phyloP scores from a whole-genome alignment of 2,797 vertebrate species.

The Pelodytes ibericus region DNA sequence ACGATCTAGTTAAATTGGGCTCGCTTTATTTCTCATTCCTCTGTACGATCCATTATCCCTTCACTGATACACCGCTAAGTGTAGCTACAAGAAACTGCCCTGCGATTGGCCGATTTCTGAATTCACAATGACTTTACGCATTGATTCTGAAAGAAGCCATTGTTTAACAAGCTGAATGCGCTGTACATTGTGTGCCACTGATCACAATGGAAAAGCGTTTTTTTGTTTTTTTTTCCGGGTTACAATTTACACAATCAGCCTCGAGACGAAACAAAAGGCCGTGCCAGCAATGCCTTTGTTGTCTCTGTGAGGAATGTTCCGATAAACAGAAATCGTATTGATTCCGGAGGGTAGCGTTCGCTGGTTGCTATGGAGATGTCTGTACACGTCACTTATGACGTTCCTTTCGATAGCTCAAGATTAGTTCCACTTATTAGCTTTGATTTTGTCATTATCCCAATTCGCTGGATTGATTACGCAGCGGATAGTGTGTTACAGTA shows the following conservation, averaged over 20 bases:
- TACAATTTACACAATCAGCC: neutral
- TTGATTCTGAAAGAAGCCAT: neutral
- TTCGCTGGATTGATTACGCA: conserved; percentile 1
- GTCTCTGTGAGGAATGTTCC: conserved; percentile 9
- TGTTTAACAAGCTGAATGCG: neutral
- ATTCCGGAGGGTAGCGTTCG: neutral
- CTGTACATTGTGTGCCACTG: neutral
- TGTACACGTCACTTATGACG: neutral
- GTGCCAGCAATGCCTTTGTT: neutral
- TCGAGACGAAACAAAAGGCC: neutral
- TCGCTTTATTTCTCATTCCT: no score
- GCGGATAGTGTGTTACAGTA: no score
- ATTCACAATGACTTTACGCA: no score
- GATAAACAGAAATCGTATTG: conserved; percentile 25
- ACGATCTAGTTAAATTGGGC: no score
- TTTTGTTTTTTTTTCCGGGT: no score
- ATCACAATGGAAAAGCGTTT: conserved; percentile 14
- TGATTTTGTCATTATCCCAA: conserved; percentile 3
- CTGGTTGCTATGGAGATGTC: conserved; percentile 33
- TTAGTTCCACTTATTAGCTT: conserved; percentile 3
- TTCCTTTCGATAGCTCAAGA: neutral
- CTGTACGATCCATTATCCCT: no score
- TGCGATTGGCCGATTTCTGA: no score
- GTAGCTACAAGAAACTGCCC: no score
- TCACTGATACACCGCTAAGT: no score